A percentile compares a stretch with the other conserved stretches of the same genome.
phyloP scores from a whole-genome alignment of 2,888 invertebrate species.

The Argynnis bischoffii region DNA sequence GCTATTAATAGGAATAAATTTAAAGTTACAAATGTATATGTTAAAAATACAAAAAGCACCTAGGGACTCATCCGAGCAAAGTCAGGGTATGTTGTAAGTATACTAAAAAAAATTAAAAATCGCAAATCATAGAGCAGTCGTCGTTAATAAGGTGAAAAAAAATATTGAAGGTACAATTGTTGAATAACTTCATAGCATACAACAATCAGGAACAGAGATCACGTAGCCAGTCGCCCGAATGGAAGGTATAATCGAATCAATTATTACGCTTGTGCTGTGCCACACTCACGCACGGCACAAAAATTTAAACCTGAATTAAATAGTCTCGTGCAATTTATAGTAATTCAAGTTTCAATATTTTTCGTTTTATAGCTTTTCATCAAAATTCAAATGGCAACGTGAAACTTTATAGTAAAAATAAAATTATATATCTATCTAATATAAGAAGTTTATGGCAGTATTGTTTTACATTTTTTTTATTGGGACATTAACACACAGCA shows the following conservation, averaged over 20 bases:
- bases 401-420: too few species aligned
- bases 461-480: too few species aligned
- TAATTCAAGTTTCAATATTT: constrained; percentile 9
- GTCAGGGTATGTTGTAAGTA: too few species aligned
- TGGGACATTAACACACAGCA: too few species aligned
- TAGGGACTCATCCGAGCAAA: too few species aligned
- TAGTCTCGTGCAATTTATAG: constrained; percentile 9
- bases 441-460: too few species aligned
- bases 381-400: not conserved
- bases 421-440: too few species aligned
- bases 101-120: too few species aligned
- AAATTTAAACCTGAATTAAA: constrained; percentile 15
- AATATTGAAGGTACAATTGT: not conserved
- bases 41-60: too few species aligned
- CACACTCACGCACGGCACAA: constrained; percentile 8
- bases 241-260: constrained; percentile 76
- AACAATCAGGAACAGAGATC: constrained; percentile 51
- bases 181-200: constrained; percentile 1
- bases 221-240: constrained; percentile 59
- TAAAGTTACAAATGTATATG: too few species aligned
- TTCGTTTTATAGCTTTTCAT: not conserved
- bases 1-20: too few species aligned
- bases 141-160: not conserved
- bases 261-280: constrained; percentile 60
- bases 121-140: not conserved